These are phyloP conservation scores for Tor tambroides DNA, from an alignment of 2,113 vertebrate genomes.

Conservation along the genomic window DNA sequence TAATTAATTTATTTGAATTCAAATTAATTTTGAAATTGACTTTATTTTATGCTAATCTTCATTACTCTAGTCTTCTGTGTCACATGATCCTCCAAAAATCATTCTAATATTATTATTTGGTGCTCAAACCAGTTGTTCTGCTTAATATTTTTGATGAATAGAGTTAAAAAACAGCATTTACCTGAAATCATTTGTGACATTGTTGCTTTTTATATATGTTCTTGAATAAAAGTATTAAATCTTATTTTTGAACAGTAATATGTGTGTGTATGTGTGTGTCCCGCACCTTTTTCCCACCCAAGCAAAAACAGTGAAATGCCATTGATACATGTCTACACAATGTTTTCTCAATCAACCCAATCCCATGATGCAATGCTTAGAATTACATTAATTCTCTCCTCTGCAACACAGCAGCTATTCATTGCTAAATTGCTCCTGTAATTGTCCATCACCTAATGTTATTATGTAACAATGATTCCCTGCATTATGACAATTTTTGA, in stretches of 20 bases:
- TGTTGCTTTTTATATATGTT: not conserved
- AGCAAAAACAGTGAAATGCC: not conserved
- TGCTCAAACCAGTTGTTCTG: not conserved
- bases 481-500: conserved; percentile 8
- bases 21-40: no score
- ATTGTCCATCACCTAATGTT: conserved; percentile 35
- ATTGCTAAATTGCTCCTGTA: conserved; percentile 6
- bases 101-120: not conserved
- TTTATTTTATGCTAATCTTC: no score
- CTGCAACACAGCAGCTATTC: conserved; percentile 10
- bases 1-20: no score
- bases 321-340: not conserved
- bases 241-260: not conserved
- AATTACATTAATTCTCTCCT: not conserved
- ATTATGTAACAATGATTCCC: conserved; percentile 17
- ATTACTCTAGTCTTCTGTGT: not conserved
- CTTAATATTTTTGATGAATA: not conserved
- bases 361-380: not conserved
- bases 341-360: conserved; percentile 9
- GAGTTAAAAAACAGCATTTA: not conserved
- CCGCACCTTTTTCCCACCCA: not conserved
- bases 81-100: not conserved
- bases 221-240: not conserved
- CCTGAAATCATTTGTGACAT: not conserved
- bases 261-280: not conserved